Conservation (phyloP, 2,797 vertebrate genomes). For the Tapirus indicus region DNA sequence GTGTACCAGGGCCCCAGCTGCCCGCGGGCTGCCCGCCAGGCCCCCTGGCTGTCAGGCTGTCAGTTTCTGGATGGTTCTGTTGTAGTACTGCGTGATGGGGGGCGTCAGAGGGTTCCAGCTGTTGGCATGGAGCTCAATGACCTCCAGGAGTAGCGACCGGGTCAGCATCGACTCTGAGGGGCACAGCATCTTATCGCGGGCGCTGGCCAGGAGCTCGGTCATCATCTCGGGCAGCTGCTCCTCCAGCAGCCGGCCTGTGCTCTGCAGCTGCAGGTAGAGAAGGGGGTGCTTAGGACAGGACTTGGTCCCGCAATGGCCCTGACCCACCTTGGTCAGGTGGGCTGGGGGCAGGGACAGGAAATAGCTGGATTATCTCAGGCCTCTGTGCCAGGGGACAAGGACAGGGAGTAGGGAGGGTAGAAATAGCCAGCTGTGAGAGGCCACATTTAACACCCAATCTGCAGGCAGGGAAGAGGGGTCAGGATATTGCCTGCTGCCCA, state of each 20-base stretch:
- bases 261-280: conserved; percentile 93
- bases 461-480: not conserved
- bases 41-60: conserved; percentile 91
- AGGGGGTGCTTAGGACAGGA: not conserved
- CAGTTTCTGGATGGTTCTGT: conserved; percentile 99
- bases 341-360: not conserved
- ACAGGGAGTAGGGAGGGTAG: not conserved
- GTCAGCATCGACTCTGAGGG: conserved; percentile 97
- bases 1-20: conserved; percentile 79
- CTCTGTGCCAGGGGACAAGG: not conserved
- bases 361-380: not conserved
- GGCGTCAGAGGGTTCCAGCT: conserved; percentile 97
- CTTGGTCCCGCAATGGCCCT: accelerated
- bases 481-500: not conserved
- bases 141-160: conserved; percentile 98
- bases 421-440: not conserved
- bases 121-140: conserved; percentile 98
- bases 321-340: not conserved
- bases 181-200: conserved; percentile 98
- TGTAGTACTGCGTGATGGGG: conserved; percentile 98
- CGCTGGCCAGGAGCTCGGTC: conserved; percentile 95
- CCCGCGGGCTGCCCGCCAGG: conserved; percentile 67
- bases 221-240: conserved; percentile 99
- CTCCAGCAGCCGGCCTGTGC: conserved; percentile 96
- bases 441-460: not conserved